Evolutionary conservation across 2,888 invertebrate genomes (phyloP).

Genomic region (Eretmocerus hayati): DNA sequence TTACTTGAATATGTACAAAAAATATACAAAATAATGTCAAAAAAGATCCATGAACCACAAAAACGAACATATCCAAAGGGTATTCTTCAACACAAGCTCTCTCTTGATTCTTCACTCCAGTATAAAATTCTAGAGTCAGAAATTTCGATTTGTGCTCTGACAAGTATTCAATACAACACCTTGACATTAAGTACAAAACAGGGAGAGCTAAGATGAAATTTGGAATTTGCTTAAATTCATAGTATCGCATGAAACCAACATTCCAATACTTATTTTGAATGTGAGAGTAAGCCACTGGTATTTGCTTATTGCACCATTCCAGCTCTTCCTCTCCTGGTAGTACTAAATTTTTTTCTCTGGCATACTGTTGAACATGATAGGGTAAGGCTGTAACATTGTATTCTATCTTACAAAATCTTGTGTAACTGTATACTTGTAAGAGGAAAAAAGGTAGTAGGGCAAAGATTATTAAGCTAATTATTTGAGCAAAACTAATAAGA

Average conservation of each 20-base stretch:
- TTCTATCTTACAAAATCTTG: slow-evolving; percentile 58
- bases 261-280: slow-evolving; percentile 92
- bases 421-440: slow-evolving; percentile 65
- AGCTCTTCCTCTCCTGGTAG: slow-evolving; percentile 54
- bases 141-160: slow-evolving; percentile 44
- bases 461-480: slow-evolving; percentile 49
- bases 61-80: slow-evolving; percentile 55
- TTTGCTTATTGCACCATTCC: slow-evolving; percentile 63
- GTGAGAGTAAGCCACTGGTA: slow-evolving; percentile 76
- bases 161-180: slow-evolving; percentile 54
- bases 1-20: slow-evolving; percentile 87
- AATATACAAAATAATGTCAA: slow-evolving; percentile 69
- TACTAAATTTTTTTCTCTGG: slow-evolving; percentile 53
- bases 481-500: slow-evolving; percentile 23
- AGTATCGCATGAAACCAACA: slow-evolving; percentile 87
- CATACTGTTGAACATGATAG: slow-evolving; percentile 52
- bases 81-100: slow-evolving; percentile 23
- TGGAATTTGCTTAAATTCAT: slow-evolving; percentile 82
- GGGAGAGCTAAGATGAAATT: slow-evolving; percentile 89
- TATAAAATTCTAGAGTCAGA: slow-evolving; percentile 30
- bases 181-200: slow-evolving; percentile 59
- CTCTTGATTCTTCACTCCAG: slow-evolving; percentile 6
- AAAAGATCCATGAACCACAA: slow-evolving; percentile 66
- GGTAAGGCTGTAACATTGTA: slow-evolving; percentile 51
- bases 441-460: slow-evolving; percentile 57